Base-by-base conservation (phyloP, 2,113 vertebrate species). In the Marmota monax region DNA sequence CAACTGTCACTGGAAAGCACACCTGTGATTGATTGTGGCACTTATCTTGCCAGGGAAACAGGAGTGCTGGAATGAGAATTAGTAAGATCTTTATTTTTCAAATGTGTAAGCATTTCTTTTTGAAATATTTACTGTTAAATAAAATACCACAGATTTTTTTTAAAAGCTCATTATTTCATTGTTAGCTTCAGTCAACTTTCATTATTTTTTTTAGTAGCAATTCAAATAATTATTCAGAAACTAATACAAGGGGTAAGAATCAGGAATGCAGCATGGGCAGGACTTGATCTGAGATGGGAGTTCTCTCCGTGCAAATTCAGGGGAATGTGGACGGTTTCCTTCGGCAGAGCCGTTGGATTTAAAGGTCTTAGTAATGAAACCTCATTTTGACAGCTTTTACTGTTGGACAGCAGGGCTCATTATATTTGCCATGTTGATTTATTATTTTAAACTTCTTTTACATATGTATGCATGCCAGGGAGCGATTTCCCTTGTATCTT, bases 331-430 rank as follows among this genome's bases (percentile, higher is more conserved):
- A 69, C 90, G 92, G 83, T 87, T 95, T 89, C 96, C 93, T 97
- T 97, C 92, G 94, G 92, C 94, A 53, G 79, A 98, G 72, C 45
- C 76, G 92, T 69, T 97, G 95, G 94, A 96, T 97, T 93, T 86
- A 97, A 98, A 98, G 97, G 74, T 98, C 97, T 98, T 98, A 96
- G 96, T 98, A 97, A 97, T 95, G 97, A 95, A 98, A 96, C 0
- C 82, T 97, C 92, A 94, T 95, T 95, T 73, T 96, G 96, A 97
- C 92, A 97, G 91, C 90, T 89, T 69, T 88, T 84, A 88, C 94
- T 97, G 76, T 95, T 95, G 96, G 97, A 97, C 96, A 95, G 76
- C 96, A 84, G 88, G 90, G 84, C 93, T 98, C 58, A 70, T 97
- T 98, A 94, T 83, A 85, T 98, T 98, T 98, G 73, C 87, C 56